Base-by-base conservation (phyloP, 2,888 invertebrate species). In the Drosophila nigritarsus region DNA sequence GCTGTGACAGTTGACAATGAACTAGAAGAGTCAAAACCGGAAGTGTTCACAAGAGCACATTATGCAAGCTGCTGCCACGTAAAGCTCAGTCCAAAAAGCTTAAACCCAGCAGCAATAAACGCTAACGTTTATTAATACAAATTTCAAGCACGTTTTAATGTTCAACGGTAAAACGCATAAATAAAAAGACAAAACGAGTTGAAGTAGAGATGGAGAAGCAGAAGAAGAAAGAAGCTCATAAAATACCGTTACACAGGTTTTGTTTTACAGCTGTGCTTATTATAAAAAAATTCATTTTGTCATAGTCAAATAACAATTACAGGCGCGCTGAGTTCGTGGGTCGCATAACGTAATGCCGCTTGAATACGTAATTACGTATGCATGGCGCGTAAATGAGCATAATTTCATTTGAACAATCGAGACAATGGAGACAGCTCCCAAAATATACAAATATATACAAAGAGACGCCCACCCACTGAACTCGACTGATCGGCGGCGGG, bases 331-430 rank as follows among this genome's bases (percentile, higher is more conserved):
- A 30, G 63, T 66, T 51, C 76, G 82, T 62, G 65, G 71, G 53
- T 65, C 53, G 82, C 82, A 73, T 80, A 81, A 80, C 70, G 80
- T 66, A 75, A 69, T 51, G 75, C 30, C 15, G 13, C 30, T 63
- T 53, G 32, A 53, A 55, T n/a, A 55, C 38, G n/a, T 60, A 68
- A 90, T 90, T 90, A 88, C 89, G 86, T 85, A 86, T 86, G 83
- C 90, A 53, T 51, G 70, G 73, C 90, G 80, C 89, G 86, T 90
- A 88, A 80, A 82, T 77, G 75, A 80, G 72, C 86, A 88, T 89
- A 87, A 88, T 84, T 83, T 73, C 38, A 72, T 71, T 78, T 66
- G 49, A 64, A 61, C 60, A 72, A 71, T 45, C 24, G 15, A 45
- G 45, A 59, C 40, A 45, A 58, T 63, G 51, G 51, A 49, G 51